These are phyloP conservation scores for Vanessa tameamea DNA, from an alignment of 1,140 invertebrate species.

Conservation along the genomic window DNA sequence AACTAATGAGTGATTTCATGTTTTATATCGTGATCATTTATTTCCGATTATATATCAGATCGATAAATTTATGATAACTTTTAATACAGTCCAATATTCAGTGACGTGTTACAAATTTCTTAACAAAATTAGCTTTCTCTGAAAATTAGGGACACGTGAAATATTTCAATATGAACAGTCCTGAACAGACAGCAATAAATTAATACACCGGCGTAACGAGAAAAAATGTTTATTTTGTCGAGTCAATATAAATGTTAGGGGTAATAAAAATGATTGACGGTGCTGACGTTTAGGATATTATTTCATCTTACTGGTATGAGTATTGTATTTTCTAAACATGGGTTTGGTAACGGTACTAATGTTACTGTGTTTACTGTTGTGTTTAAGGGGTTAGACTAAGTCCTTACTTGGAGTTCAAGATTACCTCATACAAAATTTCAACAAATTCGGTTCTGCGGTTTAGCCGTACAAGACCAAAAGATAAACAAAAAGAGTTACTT, in stretches of 20 bases:
- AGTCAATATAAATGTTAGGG: conserved; percentile 33
- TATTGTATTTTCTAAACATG: background rate
- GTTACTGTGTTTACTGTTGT: background rate
- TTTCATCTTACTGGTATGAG: conserved; percentile 5
- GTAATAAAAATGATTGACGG: conserved; percentile 30
- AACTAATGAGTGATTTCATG: no score
- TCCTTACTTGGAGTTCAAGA: no score
- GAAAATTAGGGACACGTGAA: background rate
- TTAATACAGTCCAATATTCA: no score
- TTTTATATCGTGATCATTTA: no score
- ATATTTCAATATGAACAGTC: background rate
- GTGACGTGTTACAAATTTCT: no score
- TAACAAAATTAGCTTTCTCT: background rate
- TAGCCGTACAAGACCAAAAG: no score
- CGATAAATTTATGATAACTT: no score
- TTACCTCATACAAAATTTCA: no score
- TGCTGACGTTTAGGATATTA: background rate
- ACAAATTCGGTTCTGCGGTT: no score
- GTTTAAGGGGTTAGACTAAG: no score
- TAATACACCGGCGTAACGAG: background rate
- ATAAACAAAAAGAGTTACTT: no score
- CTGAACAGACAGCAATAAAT: background rate
- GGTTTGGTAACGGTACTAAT: background rate
- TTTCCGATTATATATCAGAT: no score
- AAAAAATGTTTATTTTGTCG: conserved; percentile 8